phyloP scores from a whole-genome alignment of 2,113 vertebrate species.

The Triplophysa siluroides region DNA sequence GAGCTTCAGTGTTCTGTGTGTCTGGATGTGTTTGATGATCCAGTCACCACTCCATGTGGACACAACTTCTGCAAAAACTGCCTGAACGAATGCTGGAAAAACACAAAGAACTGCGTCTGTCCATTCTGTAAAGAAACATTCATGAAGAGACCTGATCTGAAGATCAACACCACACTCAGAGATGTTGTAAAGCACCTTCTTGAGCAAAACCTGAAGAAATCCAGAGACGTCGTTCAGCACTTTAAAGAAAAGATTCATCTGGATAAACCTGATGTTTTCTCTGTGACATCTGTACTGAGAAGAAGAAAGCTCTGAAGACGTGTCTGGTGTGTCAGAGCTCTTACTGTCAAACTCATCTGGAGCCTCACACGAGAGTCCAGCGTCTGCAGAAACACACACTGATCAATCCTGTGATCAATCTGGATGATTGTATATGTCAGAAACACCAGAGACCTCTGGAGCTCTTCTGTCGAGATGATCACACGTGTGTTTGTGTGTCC shows the following conservation, averaged over 20 bases:
- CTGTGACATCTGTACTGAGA: constrained; percentile 6
- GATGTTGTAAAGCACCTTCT: not conserved
- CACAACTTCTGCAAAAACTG: constrained; percentile 26
- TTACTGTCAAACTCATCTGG: constrained; percentile 9
- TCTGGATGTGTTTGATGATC: constrained; percentile 19
- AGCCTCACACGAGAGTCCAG: constrained; percentile 5
- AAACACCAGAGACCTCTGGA: constrained; percentile 23
- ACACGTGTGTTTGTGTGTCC: not conserved
- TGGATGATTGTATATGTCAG: constrained; percentile 7
- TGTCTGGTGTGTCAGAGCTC: constrained; percentile 10
- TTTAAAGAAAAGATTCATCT: constrained; percentile 3
- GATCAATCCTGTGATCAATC: not conserved
- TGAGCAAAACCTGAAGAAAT: too few species aligned
- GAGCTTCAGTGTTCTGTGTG: constrained; percentile 13
- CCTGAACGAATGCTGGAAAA: not conserved
- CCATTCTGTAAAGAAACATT: not conserved
- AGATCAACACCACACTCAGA: constrained; percentile 14
- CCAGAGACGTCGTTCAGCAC: not conserved
- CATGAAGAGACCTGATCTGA: not conserved
- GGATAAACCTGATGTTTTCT: not conserved
- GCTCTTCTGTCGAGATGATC: constrained; percentile 19
- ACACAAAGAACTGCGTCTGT: not conserved
- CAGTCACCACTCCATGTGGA: constrained; percentile 26
- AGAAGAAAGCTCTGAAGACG: not conserved
- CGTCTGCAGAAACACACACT: constrained; percentile 12